Conservation (phyloP, 2,797 vertebrate species). For the Ceryle rudis region DNA sequence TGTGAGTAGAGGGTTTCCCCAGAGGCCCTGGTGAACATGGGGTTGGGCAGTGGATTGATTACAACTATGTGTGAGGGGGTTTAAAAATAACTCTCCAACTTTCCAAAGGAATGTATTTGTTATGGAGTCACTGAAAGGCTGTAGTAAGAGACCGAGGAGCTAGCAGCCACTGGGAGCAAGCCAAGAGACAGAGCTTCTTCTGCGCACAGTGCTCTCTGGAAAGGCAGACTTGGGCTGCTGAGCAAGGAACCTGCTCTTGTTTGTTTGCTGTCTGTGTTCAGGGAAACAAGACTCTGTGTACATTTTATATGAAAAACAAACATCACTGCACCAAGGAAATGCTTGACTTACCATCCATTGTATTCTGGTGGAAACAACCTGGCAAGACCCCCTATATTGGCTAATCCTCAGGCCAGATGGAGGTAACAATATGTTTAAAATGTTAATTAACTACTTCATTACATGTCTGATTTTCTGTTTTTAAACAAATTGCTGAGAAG, state of each 20-base stretch:
- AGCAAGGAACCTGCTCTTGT: conserved; percentile 22
- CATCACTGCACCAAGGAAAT: neutral
- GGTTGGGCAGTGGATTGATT: neutral
- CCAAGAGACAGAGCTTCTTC: conserved; percentile 33
- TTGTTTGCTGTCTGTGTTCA: conserved; percentile 32
- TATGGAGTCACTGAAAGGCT: conserved; percentile 37
- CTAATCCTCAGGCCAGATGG: neutral
- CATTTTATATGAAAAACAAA: neutral
- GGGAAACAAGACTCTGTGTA: conserved; percentile 20
- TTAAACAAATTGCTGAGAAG: neutral
- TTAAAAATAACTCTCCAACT: conserved; percentile 55
- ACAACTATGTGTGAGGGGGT: conserved; percentile 7
- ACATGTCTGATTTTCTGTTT: neutral
- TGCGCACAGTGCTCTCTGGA: neutral
- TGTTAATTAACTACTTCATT: conserved; percentile 14
- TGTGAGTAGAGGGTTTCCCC: conserved; percentile 53
- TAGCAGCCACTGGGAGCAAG: neutral
- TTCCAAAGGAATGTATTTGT: conserved; percentile 59
- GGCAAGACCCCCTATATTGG: neutral
- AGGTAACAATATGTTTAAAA: conserved; percentile 22
- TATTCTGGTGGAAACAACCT: conserved; percentile 3
- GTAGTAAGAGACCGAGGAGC: neutral
- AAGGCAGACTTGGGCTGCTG: neutral
- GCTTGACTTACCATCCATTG: neutral
- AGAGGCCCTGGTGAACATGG: fast-evolving